Base-by-base conservation (phyloP, 2,888 invertebrate species). In the Nineta flava region DNA sequence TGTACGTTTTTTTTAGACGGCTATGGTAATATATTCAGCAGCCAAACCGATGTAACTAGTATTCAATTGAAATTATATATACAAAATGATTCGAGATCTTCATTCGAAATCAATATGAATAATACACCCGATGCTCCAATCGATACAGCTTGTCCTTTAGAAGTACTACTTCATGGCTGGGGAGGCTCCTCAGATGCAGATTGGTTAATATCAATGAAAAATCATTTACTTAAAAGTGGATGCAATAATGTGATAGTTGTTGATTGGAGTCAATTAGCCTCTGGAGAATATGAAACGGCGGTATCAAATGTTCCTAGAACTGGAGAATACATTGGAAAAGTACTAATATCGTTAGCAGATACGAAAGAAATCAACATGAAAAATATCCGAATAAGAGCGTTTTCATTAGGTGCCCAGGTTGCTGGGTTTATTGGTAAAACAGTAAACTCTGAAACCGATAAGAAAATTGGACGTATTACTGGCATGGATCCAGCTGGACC, bases 401-500 rank as follows among this genome's bases (percentile, higher is more conserved):
- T 66, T 54, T 66, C 66, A 55, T 57, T 68, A 7, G 67, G 67
- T 7, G 65, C 64, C 1, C 67, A 67, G 17, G 56, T 65, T 3
- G 62, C 64, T 4, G 66, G 66, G 19, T 59, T 58, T 32, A 56
- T 61, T 3, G 65, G 64, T 1, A 53, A 50, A 16, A 51, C 52
- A 15, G 46, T 57, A 4, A 50, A 53, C 0, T 59, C 60, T 15
- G 12, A 19, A 6, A 44, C 44, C 2, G 21, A 13, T 6, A n/a
- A 26, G 4, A 55, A 53, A 49, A 53, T 65, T 26, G 61, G 59
- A n/a, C 57, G 65, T 21, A 62, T 66, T 17, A 65, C 65, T 3
- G 69, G 66, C 1, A 51, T 70, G 56, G 69, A 70, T 56, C 68
- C 69, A 2, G 69, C 70, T 1, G 56, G 65, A 17, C 69, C 69